These are phyloP conservation scores for Tenthredo notha DNA, from an alignment of 2,888 invertebrate genomes.

Conservation along the genomic window DNA sequence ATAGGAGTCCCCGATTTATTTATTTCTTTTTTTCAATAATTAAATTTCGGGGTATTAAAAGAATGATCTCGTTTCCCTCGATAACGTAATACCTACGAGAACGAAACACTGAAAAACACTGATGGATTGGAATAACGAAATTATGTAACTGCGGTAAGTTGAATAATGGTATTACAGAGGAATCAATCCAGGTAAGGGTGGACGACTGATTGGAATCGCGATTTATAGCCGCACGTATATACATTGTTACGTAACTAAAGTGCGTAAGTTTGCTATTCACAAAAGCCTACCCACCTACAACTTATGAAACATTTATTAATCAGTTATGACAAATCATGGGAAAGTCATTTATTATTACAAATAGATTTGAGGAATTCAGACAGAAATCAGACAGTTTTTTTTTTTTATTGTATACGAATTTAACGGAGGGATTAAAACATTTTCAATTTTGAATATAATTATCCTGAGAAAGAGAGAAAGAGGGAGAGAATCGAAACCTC, in stretches of 20 bases:
- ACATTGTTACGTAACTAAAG: slow-evolving; percentile 17
- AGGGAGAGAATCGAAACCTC: background rate
- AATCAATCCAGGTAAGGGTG: slow-evolving; percentile 30
- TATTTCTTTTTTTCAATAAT: background rate
- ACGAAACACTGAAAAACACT: background rate
- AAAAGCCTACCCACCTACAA: background rate
- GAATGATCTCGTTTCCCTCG: background rate
- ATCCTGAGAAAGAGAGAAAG: too few species aligned
- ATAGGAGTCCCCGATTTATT: background rate
- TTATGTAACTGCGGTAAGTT: slow-evolving; percentile 10
- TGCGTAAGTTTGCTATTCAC: slow-evolving; percentile 2
- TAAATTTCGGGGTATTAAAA: background rate
- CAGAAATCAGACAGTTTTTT: background rate
- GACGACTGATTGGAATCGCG: slow-evolving; percentile 14
- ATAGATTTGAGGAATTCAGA: background rate
- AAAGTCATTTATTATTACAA: background rate
- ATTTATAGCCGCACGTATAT: background rate
- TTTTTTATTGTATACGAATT: background rate
- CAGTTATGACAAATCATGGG: background rate
- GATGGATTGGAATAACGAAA: background rate
- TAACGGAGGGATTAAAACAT: background rate
- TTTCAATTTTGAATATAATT: background rate
- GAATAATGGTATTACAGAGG: slow-evolving; percentile 26
- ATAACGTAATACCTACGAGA: background rate
- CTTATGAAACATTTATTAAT: slow-evolving; percentile 9